These are phyloP conservation scores for Connochaetes taurinus DNA, from an alignment of 2,113 vertebrate species.

Conservation along the genomic window DNA sequence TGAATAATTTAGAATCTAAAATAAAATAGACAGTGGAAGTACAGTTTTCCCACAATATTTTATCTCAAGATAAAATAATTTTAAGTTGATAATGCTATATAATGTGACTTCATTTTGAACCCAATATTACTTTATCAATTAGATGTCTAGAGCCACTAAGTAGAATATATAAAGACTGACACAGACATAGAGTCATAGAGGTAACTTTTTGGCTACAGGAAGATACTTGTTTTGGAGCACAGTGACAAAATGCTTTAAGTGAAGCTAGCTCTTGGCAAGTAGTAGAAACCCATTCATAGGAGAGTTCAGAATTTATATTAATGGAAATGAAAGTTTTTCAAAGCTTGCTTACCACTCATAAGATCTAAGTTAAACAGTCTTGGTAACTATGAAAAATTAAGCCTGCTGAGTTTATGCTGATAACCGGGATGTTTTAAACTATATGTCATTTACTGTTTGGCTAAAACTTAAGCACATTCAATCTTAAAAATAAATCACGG, in stretches of 20 bases:
- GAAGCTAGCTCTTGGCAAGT: not conserved
- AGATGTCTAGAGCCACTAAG: not conserved
- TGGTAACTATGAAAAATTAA: not conserved
- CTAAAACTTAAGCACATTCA: constrained; percentile 7
- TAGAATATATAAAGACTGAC: not conserved
- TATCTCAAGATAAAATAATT: constrained; percentile 20
- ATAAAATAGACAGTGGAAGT: not conserved
- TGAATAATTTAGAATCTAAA: constrained; percentile 32
- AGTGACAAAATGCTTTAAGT: not conserved
- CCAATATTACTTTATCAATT: not conserved
- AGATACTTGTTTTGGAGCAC: not conserved
- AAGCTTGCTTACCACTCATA: not conserved
- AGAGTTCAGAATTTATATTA: not conserved
- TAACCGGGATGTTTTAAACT: not conserved
- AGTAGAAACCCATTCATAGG: not conserved
- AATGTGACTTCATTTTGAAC: not conserved
- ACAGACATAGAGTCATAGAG: not conserved
- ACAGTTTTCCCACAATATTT: constrained; percentile 7
- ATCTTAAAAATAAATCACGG: not conserved
- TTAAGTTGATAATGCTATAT: constrained; percentile 7
- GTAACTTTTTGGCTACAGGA: not conserved
- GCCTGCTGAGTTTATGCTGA: not conserved
- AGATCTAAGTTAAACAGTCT: not conserved
- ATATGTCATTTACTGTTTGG: not conserved
- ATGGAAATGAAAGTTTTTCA: not conserved